These are phyloP conservation scores for Drosophila demipolita DNA, from an alignment of 2,888 invertebrate species.

Conservation along the genomic window DNA sequence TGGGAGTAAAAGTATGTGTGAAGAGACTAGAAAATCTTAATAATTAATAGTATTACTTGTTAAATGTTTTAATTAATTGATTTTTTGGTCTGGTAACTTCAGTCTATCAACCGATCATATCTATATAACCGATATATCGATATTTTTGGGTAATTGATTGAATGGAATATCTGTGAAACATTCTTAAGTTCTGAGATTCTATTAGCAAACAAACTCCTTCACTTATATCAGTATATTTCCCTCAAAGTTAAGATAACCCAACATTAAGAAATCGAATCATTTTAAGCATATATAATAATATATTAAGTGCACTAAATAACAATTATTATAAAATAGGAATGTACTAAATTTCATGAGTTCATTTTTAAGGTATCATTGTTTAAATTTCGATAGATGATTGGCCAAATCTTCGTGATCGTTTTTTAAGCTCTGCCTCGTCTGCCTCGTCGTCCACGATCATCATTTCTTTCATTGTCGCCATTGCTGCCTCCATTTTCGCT, in stretches of 20 bases:
- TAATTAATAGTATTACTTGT: no score
- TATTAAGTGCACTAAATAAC: slow-evolving; percentile 2
- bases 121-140: no score
- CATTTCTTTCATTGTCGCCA: no score
- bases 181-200: background rate
- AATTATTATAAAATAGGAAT: background rate
- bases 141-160: no score
- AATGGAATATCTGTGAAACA: no score
- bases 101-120: no score
- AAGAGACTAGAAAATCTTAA: no score
- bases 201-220: background rate
- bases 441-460: background rate
- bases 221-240: background rate
- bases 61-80: no score
- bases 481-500: background rate
- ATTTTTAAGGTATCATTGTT: background rate
- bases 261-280: background rate
- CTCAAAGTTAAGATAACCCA: background rate
- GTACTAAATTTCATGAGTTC: background rate
- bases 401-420: background rate
- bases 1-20: no score
- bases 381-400: background rate
- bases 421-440: background rate
- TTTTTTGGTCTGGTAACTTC: no score
- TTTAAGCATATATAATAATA: background rate